Conservation (phyloP, 92 coral and sea anemone species). For the Micromussa lordhowensis region DNA sequence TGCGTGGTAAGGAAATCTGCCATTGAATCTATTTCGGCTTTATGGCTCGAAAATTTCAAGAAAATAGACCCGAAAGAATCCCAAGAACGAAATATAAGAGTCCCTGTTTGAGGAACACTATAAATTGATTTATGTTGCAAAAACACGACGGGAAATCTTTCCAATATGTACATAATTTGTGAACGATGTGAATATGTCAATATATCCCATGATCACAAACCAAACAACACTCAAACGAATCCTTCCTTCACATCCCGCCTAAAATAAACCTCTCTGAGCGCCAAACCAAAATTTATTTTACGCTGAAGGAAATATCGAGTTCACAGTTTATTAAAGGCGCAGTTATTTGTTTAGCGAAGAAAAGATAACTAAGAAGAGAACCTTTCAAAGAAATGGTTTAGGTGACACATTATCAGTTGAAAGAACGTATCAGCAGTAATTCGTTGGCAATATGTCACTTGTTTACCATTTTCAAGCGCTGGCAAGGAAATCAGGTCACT, state of each 20-base stretch:
- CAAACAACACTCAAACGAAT: slow-evolving; percentile 39
- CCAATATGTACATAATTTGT: slow-evolving; percentile 22
- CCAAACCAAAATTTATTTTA: slow-evolving; percentile 45
- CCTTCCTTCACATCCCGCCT: slow-evolving; percentile 25
- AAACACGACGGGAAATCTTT: slow-evolving; percentile 16
- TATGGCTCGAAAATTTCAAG: neutral
- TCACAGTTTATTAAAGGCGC: slow-evolving; percentile 37
- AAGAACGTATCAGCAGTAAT: slow-evolving; percentile 55
- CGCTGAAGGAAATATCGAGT: slow-evolving; percentile 36
- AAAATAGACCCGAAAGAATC: neutral
- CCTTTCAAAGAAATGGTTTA: slow-evolving; percentile 20
- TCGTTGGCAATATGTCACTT: slow-evolving; percentile 71
- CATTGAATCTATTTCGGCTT: neutral
- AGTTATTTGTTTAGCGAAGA: slow-evolving; percentile 44
- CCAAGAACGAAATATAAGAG: neutral
- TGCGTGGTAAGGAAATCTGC: neutral
- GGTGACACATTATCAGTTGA: slow-evolving; percentile 60
- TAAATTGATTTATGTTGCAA: neutral
- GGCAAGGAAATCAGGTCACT: neutral
- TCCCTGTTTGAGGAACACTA: neutral
- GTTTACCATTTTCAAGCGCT: slow-evolving; percentile 25
- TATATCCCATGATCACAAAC: slow-evolving; percentile 20
- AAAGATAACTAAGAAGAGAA: slow-evolving; percentile 26
- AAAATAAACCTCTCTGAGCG: slow-evolving; percentile 45
- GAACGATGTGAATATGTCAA: slow-evolving; percentile 41